These are phyloP conservation scores for Agonopterix alstromeriana DNA, from an alignment of 2,888 invertebrate species.

Conservation along the genomic window DNA sequence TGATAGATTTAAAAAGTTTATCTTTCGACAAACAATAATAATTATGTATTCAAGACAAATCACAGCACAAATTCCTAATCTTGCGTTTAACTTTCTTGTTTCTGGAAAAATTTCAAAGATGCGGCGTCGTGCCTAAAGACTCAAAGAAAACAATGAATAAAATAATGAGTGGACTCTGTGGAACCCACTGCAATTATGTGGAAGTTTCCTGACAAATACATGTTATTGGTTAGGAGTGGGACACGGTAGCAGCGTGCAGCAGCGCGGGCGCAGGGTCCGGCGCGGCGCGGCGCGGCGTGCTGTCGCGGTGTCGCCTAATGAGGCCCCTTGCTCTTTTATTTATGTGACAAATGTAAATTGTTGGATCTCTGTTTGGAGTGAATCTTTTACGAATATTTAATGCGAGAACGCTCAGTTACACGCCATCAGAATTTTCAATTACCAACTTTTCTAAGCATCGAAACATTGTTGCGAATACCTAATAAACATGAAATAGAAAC, in stretches of 20 bases:
- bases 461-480: slow-evolving; percentile 30
- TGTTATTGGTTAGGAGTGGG: slow-evolving; percentile 41
- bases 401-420: slow-evolving; percentile 35
- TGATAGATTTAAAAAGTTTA: slow-evolving; percentile 34
- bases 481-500: slow-evolving; percentile 43
- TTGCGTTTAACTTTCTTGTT: slow-evolving; percentile 9
- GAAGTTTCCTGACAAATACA: slow-evolving; percentile 53
- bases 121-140: slow-evolving; percentile 47
- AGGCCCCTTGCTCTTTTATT: slow-evolving; percentile 65
- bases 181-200: slow-evolving; percentile 41
- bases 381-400: slow-evolving; percentile 61
- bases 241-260: slow-evolving; percentile 26
- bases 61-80: slow-evolving; percentile 6
- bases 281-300: slow-evolving; percentile 15
- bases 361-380: slow-evolving; percentile 29
- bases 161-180: slow-evolving; percentile 33
- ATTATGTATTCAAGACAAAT: too few species aligned
- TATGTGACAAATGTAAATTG: slow-evolving; percentile 69
- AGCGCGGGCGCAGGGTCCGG: slow-evolving; percentile 12
- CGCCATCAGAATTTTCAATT: slow-evolving; percentile 50
- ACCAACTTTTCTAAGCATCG: slow-evolving; percentile 41
- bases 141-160: slow-evolving; percentile 37
- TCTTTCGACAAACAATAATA: slow-evolving; percentile 3
- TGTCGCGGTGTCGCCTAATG: slow-evolving; percentile 51
- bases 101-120: too few species aligned